Base-by-base conservation (phyloP, 2,888 invertebrate genomes). In the Aleiodes alternator region DNA sequence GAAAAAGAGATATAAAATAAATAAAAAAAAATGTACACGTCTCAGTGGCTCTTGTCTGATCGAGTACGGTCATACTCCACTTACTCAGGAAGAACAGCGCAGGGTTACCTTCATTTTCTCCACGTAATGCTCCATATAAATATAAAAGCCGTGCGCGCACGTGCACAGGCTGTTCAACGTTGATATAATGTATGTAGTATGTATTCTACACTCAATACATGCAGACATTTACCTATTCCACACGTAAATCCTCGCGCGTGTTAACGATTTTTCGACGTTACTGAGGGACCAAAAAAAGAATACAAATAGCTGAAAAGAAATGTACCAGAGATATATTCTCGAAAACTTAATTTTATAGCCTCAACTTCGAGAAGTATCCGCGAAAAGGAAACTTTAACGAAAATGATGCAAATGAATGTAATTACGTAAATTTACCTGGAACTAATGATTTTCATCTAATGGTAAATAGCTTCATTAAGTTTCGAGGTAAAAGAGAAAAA, bases 201-300 rank as follows among this genome's bases (percentile, higher is more conserved):
- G 64, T 64, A 64, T 64, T 64, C 14, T 14, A 43, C 43, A 68
- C 48, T 48, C 64, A 68, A 31, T 51, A 68, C 68, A 50, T 11
- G 51, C 29, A 31, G 34, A 51, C 68, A 31, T 34, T 34, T 29
- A 29, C 68, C 16, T 16, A 48, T 11, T 14, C 64, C 51, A 34
- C 68, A 23, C 56, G 51, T 73, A 73, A 73, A 73, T 73, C 57
- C 57, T 56, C 50, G 64, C 70, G 56, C 64, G 56, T 50, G 75
- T 51, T 70, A 75, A 71, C 61, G 64, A 72, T 57, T 71, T 72
- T 72, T 74, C 68, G 73, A 69, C 51, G 9, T 51, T 38, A 50
- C 53, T 29, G 48, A 14, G 55, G 68, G 56, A 57, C 48, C 34
- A 57, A 57, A 69, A 23, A 23, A 23, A 23, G 2, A 48, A 64